Evolutionary conservation across 2,888 invertebrate genomes (phyloP).

Genomic region (Pammene aurita): DNA sequence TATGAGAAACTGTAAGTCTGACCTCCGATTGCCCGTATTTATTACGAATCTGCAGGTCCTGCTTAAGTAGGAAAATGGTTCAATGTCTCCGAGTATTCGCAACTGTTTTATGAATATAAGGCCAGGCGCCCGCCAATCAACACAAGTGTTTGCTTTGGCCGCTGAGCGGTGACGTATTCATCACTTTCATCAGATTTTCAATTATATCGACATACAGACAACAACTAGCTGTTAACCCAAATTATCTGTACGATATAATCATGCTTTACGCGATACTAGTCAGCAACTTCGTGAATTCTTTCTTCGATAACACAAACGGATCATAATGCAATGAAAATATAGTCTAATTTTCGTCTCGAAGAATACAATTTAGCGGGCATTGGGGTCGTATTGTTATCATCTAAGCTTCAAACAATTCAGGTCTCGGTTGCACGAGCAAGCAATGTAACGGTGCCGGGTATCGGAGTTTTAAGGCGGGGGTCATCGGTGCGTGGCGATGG

Average conservation of each 20-base stretch:
- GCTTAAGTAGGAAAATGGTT: neutral
- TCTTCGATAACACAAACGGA: slow-evolving; percentile 7
- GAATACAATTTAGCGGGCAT: slow-evolving; percentile 34
- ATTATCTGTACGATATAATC: slow-evolving; percentile 10
- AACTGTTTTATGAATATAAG: slow-evolving; percentile 9
- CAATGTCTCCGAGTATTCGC: neutral
- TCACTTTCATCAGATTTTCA: slow-evolving; percentile 19
- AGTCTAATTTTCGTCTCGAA: slow-evolving; percentile 38
- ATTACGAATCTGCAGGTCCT: neutral
- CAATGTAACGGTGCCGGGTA: slow-evolving; percentile 55
- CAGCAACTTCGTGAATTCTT: neutral
- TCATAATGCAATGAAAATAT: slow-evolving; percentile 18
- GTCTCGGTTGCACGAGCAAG: slow-evolving; percentile 40
- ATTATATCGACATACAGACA: slow-evolving; percentile 20
- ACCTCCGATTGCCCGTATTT: neutral
- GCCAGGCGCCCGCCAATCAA: slow-evolving; percentile 4
- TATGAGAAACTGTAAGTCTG: neutral
- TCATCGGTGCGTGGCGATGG: slow-evolving; percentile 81
- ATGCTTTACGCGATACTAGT: neutral
- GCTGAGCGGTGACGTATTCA: slow-evolving; percentile 17
- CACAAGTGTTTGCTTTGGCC: slow-evolving; percentile 17
- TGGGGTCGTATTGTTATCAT: slow-evolving; percentile 32
- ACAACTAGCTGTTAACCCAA: slow-evolving; percentile 7
- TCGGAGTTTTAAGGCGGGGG: slow-evolving; percentile 60
- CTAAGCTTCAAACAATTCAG: slow-evolving; percentile 27